phyloP scores from a whole-genome alignment of 2,113 vertebrate species.

The Heliornis fulica region DNA sequence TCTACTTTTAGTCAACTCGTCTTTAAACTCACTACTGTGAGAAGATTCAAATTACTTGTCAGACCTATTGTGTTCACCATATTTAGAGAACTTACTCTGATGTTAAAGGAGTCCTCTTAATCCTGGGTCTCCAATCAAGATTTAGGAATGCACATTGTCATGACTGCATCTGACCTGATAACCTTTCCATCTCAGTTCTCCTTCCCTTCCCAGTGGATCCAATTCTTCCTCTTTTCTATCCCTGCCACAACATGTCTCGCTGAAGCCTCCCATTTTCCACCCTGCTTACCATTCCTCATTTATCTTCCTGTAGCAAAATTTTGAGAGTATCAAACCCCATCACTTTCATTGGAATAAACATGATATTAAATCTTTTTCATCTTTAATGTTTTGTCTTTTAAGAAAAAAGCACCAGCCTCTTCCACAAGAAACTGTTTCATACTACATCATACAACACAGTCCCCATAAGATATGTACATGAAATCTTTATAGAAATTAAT shows the following conservation, averaged over 20 bases:
- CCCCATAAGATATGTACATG: background rate
- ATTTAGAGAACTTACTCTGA: background rate
- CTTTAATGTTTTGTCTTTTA: background rate
- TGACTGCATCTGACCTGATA: background rate
- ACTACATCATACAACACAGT: background rate
- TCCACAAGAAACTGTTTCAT: background rate
- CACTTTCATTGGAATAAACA: background rate
- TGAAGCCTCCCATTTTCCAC: background rate
- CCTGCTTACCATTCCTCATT: background rate
- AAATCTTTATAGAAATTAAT: background rate
- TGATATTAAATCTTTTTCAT: background rate
- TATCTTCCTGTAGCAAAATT: background rate
- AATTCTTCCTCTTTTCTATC: background rate
- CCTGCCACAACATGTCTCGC: background rate
- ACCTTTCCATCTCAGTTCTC: background rate
- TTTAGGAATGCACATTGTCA: background rate
- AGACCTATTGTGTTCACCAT: background rate
- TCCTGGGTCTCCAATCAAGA: background rate
- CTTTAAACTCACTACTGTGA: constrained; percentile 43
- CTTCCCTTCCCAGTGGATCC: background rate
- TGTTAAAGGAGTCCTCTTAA: background rate
- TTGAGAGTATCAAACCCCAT: background rate
- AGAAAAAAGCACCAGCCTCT: background rate
- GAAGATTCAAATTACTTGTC: constrained; percentile 1
- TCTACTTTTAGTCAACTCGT: background rate